These are phyloP conservation scores for Epinephelus malabaricus DNA, from an alignment of 2,797 vertebrate species.

Conservation along the genomic window DNA sequence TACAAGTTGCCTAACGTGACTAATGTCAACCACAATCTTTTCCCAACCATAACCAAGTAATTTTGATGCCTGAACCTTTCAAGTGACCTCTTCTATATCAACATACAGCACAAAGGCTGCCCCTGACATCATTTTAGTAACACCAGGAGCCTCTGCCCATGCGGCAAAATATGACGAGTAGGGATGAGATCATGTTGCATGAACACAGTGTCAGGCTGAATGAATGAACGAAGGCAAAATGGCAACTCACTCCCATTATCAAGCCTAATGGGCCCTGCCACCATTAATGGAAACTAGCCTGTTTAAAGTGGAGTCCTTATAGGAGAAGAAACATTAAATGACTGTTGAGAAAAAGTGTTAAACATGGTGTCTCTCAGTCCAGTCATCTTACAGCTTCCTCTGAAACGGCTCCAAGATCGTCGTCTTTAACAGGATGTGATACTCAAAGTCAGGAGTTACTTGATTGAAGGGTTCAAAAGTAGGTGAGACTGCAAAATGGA, in stretches of 20 bases:
- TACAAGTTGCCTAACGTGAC: too few relatives aligned
- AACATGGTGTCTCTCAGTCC: not conserved
- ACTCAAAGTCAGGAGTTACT: constrained; percentile 18
- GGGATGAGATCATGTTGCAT: too few relatives aligned
- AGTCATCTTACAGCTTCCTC: not conserved
- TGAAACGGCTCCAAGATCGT: constrained; percentile 13
- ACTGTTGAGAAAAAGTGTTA: not conserved
- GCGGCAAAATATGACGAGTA: too few relatives aligned
- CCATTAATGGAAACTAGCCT: not conserved
- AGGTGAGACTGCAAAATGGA: constrained; percentile 40
- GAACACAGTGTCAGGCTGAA: not conserved
- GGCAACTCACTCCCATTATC: not conserved
- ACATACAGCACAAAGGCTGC: too few relatives aligned
- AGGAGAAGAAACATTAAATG: not conserved
- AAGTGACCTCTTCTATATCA: too few relatives aligned
- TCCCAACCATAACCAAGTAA: too few relatives aligned
- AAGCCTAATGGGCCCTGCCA: not conserved
- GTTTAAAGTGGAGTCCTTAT: not conserved
- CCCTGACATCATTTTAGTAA: too few relatives aligned
- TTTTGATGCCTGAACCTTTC: too few relatives aligned
- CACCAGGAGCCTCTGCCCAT: too few relatives aligned
- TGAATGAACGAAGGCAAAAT: not conserved
- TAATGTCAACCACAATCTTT: too few relatives aligned
- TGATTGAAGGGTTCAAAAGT: constrained; percentile 39
- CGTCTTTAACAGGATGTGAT: constrained; percentile 1